These are phyloP conservation scores for Cabera pusaria DNA, from an alignment of 2,888 invertebrate species.

Conservation along the genomic window DNA sequence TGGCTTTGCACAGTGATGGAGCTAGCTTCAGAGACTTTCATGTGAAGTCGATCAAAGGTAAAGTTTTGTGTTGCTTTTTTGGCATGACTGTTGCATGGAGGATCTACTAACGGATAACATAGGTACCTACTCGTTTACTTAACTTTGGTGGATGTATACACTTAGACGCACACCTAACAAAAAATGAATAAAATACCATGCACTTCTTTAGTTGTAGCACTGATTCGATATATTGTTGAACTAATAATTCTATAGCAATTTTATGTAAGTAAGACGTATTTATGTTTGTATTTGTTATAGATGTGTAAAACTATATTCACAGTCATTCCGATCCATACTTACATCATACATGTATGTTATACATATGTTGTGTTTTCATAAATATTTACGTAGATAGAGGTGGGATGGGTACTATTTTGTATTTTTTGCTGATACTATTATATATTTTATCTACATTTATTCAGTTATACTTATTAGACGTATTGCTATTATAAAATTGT, in stretches of 20 bases:
- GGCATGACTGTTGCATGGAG: conserved; percentile 61
- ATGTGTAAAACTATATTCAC: too few relatives aligned
- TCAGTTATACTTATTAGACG: conserved; percentile 2
- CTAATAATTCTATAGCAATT: conserved; percentile 4
- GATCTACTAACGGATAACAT: conserved; percentile 40
- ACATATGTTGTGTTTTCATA: background rate
- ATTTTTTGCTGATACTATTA: conserved; percentile 8
- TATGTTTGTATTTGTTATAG: conserved; percentile 1
- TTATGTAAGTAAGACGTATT: background rate
- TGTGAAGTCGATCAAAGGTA: conserved; percentile 72
- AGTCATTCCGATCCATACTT: too few relatives aligned
- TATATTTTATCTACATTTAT: conserved; percentile 2
- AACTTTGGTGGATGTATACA: conserved; percentile 25
- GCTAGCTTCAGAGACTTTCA: conserved; percentile 68
- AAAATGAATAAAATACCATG: conserved; percentile 65
- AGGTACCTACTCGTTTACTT: conserved; percentile 24
- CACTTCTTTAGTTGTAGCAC: conserved; percentile 41
- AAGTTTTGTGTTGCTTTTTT: conserved; percentile 78
- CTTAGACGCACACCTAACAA: conserved; percentile 29
- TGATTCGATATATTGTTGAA: conserved; percentile 6
- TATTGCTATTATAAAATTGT: conserved; percentile 4
- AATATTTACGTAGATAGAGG: conserved; percentile 8
- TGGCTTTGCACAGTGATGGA: conserved; percentile 77
- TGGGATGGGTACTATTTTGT: conserved; percentile 17
- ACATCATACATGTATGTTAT: too few relatives aligned